Conservation (phyloP, 2,113 vertebrate species). For the Pseudorasbora parva region DNA sequence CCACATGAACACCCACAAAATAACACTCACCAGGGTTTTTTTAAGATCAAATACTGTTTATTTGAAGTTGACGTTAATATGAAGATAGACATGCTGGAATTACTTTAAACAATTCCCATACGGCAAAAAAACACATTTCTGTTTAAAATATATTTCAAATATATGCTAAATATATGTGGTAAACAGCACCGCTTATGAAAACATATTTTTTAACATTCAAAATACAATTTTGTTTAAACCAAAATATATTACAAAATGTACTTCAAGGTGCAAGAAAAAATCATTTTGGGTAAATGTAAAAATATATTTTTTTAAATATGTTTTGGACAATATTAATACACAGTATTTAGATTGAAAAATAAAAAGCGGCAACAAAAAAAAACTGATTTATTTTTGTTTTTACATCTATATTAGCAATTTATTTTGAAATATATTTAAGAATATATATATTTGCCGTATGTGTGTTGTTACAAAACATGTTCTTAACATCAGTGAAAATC, state of each 20-base stretch:
- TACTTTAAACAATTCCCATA: conserved; percentile 38
- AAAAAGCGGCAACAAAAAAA: background rate
- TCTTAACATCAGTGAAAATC: conserved; percentile 46
- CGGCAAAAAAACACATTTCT: background rate
- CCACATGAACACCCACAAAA: conserved; percentile 47
- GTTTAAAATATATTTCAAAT: conserved; percentile 12
- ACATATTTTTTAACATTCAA: background rate
- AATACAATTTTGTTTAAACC: background rate
- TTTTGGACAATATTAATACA: background rate
- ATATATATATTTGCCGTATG: conserved; percentile 5
- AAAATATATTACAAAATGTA: background rate
- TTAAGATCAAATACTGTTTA: conserved; percentile 59
- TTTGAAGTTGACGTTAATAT: conserved; percentile 50
- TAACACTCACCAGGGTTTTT: conserved; percentile 27
- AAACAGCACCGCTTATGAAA: background rate
- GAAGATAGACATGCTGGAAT: conserved; percentile 50
- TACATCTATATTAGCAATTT: conserved; percentile 1
- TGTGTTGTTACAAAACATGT: conserved; percentile 23
- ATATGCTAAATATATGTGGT: background rate
- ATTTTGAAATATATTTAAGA: background rate
- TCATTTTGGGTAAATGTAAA: background rate
- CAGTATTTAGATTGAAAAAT: background rate
- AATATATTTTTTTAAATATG: background rate
- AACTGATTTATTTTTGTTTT: too few species aligned
- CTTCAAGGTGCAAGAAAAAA: background rate